Percentiles rank a stretch among this genome's conserved stretches.
These are phyloP conservation scores for Ganaspis brasiliensis DNA, from an alignment of 2,888 invertebrate species.

Conservation along the genomic window DNA sequence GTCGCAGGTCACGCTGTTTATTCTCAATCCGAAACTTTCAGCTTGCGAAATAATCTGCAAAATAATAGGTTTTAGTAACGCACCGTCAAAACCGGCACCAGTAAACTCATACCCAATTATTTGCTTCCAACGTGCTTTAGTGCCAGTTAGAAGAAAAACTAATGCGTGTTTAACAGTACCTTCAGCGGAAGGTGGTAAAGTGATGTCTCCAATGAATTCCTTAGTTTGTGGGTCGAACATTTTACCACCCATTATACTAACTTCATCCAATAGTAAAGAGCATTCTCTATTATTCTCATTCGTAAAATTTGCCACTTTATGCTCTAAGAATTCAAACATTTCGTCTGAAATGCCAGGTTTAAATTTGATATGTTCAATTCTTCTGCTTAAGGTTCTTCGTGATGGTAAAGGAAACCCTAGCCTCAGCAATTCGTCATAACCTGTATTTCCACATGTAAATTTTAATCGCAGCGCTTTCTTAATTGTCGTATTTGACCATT, in stretches of 20 bases:
- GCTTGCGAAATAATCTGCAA: not conserved
- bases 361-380: slow-evolving; percentile 2
- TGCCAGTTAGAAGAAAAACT: no score
- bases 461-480: slow-evolving; percentile 17
- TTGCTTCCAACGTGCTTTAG: no score
- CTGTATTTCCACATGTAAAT: no score
- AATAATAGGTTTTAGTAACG: no score
- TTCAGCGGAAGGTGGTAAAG: no score
- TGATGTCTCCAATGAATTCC: no score
- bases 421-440: slow-evolving; percentile 30
- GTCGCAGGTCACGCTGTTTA: not conserved
- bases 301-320: slow-evolving; percentile 51
- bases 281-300: slow-evolving; percentile 54
- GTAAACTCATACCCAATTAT: no score
- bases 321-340: no score
- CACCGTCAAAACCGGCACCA: no score
- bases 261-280: slow-evolving; percentile 48
- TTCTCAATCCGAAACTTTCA: not conserved
- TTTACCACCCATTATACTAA: not conserved
- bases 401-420: slow-evolving; percentile 25
- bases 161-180: no score
- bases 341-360: slow-evolving; percentile 43
- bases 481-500: slow-evolving; percentile 38
- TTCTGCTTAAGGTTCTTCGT: slow-evolving; percentile 5
- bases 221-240: no score